Evolutionary conservation across 1,140 invertebrate genomes (phyloP).

Genomic region (Laupala kohalensis): DNA sequence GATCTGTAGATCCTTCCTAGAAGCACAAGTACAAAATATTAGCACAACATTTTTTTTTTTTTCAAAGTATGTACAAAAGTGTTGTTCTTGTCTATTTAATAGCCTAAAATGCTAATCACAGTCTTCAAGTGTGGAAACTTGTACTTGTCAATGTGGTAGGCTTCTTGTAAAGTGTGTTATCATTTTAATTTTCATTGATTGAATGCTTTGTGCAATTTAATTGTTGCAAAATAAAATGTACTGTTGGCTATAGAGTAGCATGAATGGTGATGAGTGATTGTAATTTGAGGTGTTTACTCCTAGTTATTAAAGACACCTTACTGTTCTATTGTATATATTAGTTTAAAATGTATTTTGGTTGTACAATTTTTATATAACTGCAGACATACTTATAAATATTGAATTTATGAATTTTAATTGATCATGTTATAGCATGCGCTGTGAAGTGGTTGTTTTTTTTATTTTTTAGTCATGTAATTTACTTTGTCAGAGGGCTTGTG

Average conservation of each 20-base stretch:
- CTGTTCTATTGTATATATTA: constrained; percentile 10
- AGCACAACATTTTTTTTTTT: not conserved
- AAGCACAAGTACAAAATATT: not conserved
- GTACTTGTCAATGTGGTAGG: not conserved
- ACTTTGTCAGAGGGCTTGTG: constrained; percentile 9
- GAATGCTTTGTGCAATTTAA: constrained; percentile 3
- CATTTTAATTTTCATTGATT: not conserved
- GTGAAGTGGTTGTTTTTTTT: constrained; percentile 3
- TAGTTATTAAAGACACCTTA: constrained; percentile 10
- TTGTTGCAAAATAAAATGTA: not conserved
- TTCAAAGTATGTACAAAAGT: not conserved
- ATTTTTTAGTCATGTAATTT: not conserved
- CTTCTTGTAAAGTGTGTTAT: not conserved
- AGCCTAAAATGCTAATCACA: not conserved
- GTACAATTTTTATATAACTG: constrained; percentile 11
- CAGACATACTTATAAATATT: constrained; percentile 1
- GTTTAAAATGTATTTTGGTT: constrained; percentile 8
- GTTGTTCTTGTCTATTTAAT: not conserved
- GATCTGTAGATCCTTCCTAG: not conserved
- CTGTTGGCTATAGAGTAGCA: not conserved
- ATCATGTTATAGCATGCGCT: not conserved
- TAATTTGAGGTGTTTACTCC: constrained; percentile 2
- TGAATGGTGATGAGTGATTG: not conserved
- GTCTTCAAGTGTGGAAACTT: not conserved
- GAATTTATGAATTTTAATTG: constrained; percentile 8